Evolutionary conservation across 2,888 invertebrate genomes (phyloP).

Genomic region (Atherix ibis): DNA sequence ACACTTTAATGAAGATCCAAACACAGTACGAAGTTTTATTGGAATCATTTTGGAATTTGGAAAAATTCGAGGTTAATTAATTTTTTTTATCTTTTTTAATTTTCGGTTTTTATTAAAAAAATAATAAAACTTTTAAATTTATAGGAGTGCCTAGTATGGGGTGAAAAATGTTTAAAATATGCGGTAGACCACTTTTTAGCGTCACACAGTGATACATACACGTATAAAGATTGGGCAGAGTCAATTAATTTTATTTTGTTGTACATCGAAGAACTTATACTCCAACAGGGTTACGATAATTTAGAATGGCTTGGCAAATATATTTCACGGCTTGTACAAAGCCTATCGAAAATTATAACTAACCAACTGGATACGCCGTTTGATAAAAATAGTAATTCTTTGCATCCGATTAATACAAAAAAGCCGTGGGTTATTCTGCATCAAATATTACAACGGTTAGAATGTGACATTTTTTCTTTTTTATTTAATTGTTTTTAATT

Average conservation of each 20-base stretch:
- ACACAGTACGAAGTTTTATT: conserved; percentile 35
- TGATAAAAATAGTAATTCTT: conserved; percentile 43
- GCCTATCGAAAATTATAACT: conserved; percentile 57
- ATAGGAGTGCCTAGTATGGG: conserved; percentile 55
- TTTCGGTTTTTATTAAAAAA: conserved; percentile 20
- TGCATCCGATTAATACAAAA: conserved; percentile 52
- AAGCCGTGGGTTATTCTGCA: conserved; percentile 74
- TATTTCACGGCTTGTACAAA: conserved; percentile 51
- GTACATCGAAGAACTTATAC: conserved; percentile 36
- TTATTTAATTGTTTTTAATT: too few relatives aligned
- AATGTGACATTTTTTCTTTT: conserved; percentile 1
- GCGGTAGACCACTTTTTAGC: conserved; percentile 46
- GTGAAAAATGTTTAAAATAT: conserved; percentile 60
- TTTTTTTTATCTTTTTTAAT: conserved; percentile 9
- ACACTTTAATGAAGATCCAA: conserved; percentile 15
- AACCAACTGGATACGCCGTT: conserved; percentile 53
- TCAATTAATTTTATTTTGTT: conserved; percentile 31
- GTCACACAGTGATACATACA: conserved; percentile 26
- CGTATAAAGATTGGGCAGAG: conserved; percentile 33
- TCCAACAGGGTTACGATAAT: conserved; percentile 37
- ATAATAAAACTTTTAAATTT: background rate
- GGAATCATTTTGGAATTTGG: conserved; percentile 48
- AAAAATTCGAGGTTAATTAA: conserved; percentile 33
- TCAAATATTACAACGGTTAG: conserved; percentile 50
- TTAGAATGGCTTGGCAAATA: conserved; percentile 40